Evolutionary conservation across 2,113 vertebrate genomes (phyloP).

Genomic region (Takifugu flavidus): DNA sequence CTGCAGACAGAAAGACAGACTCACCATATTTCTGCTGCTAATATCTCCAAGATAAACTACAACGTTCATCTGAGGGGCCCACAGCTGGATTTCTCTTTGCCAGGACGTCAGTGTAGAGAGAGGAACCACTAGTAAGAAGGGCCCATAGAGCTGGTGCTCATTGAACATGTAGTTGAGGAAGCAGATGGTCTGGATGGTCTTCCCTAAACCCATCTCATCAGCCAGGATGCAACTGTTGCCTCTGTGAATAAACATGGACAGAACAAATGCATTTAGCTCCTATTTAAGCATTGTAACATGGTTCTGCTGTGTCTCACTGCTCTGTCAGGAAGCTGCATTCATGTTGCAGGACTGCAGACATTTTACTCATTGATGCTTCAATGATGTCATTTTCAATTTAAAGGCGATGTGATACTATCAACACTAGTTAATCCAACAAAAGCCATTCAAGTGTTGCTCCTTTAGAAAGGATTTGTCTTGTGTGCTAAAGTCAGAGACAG

Average conservation of each 20-base stretch:
- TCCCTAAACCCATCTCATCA: conserved; percentile 97
- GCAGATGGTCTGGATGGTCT: conserved; percentile 97
- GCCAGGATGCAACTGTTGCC: conserved; percentile 97
- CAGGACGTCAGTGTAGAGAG: conserved; percentile 97
- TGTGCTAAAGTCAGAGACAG: too few species aligned
- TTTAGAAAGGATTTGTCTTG: too few species aligned
- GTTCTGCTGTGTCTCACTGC: too few species aligned
- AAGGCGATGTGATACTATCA: too few species aligned
- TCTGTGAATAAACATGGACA: conserved; percentile 63
- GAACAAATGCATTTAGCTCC: not conserved
- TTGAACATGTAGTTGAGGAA: conserved; percentile 94
- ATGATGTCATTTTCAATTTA: too few species aligned
- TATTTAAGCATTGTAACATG: too few species aligned
- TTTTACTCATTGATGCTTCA: too few species aligned
- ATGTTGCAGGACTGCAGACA: too few species aligned
- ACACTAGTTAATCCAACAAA: too few species aligned
- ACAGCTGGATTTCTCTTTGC: conserved; percentile 94
- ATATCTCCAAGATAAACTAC: conserved; percentile 97
- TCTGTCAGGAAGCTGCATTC: too few species aligned
- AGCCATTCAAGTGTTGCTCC: too few species aligned
- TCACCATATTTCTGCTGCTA: conserved; percentile 95
- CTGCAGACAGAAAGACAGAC: conserved; percentile 9
- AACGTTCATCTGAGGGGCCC: conserved; percentile 94
- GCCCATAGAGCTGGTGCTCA: conserved; percentile 92
- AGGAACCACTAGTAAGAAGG: conserved; percentile 92